These are phyloP conservation scores for Pinctada fucata DNA, from an alignment of 2,888 invertebrate genomes.

Conservation along the genomic window DNA sequence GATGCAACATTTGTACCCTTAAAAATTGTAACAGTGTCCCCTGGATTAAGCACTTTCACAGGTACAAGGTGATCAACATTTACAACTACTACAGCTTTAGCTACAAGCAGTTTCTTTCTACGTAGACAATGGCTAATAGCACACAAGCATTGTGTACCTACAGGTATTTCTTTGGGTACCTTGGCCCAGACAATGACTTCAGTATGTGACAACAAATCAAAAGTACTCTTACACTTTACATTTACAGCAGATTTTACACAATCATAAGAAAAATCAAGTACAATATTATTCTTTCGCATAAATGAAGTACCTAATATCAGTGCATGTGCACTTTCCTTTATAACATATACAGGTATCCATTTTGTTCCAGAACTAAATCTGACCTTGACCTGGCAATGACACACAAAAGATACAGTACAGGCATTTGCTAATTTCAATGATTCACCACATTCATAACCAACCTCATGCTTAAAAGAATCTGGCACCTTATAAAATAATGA, in stretches of 20 bases:
- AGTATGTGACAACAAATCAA: constrained; percentile 1
- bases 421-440: neutral
- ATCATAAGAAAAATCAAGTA: constrained; percentile 2
- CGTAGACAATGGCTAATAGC: neutral
- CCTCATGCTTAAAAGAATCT: neutral
- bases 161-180: neutral
- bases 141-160: neutral
- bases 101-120: neutral
- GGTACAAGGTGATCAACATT: neutral
- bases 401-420: neutral
- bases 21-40: constrained; percentile 1
- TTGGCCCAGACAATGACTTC: neutral
- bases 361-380: neutral
- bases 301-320: constrained; percentile 9
- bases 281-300: neutral
- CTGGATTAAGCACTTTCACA: neutral
- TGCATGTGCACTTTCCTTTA: neutral
- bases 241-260: neutral
- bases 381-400: neutral
- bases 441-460: neutral
- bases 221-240: neutral
- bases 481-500: neutral
- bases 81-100: neutral
- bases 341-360: constrained; percentile 11
- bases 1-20: constrained; percentile 11